Conservation (phyloP, 2,797 vertebrate species). For the Propithecus perrieri region DNA sequence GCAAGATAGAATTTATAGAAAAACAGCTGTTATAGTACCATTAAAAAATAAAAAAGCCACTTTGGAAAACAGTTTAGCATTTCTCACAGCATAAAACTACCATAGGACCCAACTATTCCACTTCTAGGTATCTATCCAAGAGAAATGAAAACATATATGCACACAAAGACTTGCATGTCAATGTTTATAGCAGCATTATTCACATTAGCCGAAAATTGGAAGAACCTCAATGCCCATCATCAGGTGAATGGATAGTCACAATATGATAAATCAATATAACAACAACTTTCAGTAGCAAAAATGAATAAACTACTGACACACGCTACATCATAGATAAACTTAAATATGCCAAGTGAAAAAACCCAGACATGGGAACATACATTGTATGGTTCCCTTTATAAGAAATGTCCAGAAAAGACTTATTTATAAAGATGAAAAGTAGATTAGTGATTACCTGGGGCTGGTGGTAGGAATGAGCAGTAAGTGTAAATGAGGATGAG, state of each 20-base stretch:
- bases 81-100: slow-evolving; percentile 22
- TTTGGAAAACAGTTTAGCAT: background rate
- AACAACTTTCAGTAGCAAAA: background rate
- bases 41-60: background rate
- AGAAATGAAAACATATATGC: background rate
- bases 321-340: background rate
- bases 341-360: background rate
- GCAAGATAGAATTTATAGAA: background rate
- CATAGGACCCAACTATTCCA: background rate
- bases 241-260: background rate
- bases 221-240: background rate
- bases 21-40: background rate
- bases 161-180: background rate
- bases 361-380: background rate
- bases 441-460: background rate
- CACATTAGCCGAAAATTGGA: background rate
- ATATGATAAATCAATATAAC: background rate
- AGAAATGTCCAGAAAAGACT: background rate
- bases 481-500: background rate
- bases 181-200: background rate
- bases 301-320: background rate
- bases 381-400: background rate
- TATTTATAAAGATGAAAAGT: background rate
- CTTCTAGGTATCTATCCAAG: background rate
- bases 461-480: background rate